phyloP scores from a whole-genome alignment of 2,797 vertebrate species.

The Phoeniculus purpureus region DNA sequence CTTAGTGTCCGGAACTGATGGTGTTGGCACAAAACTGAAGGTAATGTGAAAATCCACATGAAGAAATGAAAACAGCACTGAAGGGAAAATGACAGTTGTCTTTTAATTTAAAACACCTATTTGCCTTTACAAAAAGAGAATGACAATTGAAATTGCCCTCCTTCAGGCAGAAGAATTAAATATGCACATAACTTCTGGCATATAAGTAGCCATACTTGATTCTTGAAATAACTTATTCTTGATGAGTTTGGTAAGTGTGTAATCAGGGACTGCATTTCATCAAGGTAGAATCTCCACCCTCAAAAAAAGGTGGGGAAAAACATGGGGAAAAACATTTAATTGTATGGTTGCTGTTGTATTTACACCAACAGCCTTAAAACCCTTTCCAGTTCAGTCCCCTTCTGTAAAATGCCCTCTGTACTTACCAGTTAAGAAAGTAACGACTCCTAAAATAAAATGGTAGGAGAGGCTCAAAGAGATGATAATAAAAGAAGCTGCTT shows the following conservation, averaged over 20 bases:
- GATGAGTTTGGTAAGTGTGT: neutral
- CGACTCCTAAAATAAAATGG: neutral
- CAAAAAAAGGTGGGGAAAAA: neutral
- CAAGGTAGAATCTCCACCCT: neutral
- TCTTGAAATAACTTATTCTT: neutral
- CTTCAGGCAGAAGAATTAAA: neutral
- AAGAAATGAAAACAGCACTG: neutral
- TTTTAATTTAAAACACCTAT: neutral
- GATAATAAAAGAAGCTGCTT: neutral
- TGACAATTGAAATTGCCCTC: neutral
- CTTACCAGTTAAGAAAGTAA: neutral
- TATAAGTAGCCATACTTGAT: neutral
- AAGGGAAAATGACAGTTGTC: neutral
- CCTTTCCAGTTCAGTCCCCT: neutral
- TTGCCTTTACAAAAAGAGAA: neutral
- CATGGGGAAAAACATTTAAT: neutral
- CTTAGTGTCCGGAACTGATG: slow-evolving; percentile 94
- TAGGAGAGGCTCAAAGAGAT: neutral
- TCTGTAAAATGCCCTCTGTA: neutral
- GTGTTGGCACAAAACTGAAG: slow-evolving; percentile 97
- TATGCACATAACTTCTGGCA: neutral
- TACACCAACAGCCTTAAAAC: neutral
- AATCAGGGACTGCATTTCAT: neutral
- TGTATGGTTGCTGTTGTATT: neutral
- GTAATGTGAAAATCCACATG: slow-evolving; percentile 69